phyloP scores from a whole-genome alignment of 1,140 invertebrate species.

The Trypoxylus dichotomus region DNA sequence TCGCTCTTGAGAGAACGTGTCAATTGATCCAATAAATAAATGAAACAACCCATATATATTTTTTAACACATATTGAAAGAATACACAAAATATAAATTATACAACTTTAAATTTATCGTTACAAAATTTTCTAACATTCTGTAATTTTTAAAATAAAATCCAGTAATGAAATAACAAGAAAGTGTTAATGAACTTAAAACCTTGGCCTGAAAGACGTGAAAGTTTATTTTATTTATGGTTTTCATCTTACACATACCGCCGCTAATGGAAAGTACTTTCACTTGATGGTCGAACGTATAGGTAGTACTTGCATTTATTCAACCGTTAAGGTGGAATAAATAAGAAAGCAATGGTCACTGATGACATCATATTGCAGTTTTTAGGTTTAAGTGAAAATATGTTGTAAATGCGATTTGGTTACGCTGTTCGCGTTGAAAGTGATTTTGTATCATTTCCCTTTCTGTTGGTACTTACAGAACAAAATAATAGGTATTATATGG shows the following conservation, averaged over 20 bases:
- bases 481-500: too few species aligned
- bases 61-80: too few species aligned
- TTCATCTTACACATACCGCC: neutral
- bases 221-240: neutral
- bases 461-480: too few species aligned
- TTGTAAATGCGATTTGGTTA: neutral
- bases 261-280: slow-evolving; percentile 17
- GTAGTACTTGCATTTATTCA: neutral
- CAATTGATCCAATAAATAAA: too few species aligned
- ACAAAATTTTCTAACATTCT: neutral
- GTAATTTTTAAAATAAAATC: neutral
- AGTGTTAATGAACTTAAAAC: slow-evolving; percentile 17
- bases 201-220: slow-evolving; percentile 10
- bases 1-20: too few species aligned
- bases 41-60: too few species aligned
- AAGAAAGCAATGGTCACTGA: neutral
- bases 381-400: neutral
- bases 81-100: neutral
- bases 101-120: neutral
- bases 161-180: neutral
- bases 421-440: neutral
- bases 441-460: neutral
- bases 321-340: neutral
- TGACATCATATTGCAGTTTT: neutral
- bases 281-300: neutral